Percentiles rank a stretch among this genome's conserved stretches.
Conservation (phyloP, 35 echinoderm and acorn worm genomes). For the Heliocidaris tuberculata region DNA sequence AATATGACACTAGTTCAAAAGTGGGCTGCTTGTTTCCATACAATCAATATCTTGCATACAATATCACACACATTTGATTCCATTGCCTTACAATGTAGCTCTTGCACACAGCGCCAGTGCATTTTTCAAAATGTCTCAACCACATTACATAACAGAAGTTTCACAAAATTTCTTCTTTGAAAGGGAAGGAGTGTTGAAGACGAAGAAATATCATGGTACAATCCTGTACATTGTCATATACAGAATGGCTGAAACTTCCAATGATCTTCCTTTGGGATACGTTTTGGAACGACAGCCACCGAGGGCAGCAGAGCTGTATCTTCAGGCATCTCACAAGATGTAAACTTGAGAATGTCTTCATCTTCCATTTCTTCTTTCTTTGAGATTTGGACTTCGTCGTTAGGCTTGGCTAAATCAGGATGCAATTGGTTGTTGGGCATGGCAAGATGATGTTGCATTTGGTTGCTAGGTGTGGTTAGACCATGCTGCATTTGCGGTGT, state of each 20-base stretch:
- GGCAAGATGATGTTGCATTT: neutral
- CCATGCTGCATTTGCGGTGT: neutral
- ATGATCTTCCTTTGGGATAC: neutral
- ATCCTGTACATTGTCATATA: neutral
- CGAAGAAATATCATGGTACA: neutral
- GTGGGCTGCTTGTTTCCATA: too few relatives aligned
- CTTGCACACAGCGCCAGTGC: too few relatives aligned
- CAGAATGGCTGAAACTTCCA: constrained; percentile 37
- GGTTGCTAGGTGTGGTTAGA: neutral
- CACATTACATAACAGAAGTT: too few relatives aligned
- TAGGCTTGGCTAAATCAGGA: neutral
- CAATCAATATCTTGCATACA: too few relatives aligned
- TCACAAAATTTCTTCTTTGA: too few relatives aligned
- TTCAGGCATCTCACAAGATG: neutral
- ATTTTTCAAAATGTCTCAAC: too few relatives aligned
- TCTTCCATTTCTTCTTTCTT: neutral
- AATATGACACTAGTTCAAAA: too few relatives aligned
- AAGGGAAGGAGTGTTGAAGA: neutral
- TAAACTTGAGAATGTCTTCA: neutral
- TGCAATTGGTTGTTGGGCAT: neutral
- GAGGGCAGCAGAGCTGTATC: neutral
- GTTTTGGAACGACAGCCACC: neutral
- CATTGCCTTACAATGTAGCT: too few relatives aligned
- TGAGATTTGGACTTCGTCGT: neutral
- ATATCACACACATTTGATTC: too few relatives aligned